Conservation (phyloP, 2,797 vertebrate genomes). For the Lithobates sylvaticus region DNA sequence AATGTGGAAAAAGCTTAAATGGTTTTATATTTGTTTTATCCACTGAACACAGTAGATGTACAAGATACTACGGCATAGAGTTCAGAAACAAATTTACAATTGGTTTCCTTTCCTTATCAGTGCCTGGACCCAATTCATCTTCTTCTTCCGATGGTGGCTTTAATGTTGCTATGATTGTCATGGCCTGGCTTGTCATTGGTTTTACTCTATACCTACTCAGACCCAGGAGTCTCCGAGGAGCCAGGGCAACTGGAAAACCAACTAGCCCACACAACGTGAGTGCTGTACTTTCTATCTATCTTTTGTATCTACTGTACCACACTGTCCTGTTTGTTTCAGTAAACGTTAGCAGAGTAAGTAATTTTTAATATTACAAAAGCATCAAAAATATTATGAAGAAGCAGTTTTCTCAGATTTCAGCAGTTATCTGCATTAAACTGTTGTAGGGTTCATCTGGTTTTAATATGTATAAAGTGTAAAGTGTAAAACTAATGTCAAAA, state of each 20-base stretch:
- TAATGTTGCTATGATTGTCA: slow-evolving; percentile 89
- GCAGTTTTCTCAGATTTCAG: no score
- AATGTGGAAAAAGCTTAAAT: background rate
- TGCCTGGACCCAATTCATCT: slow-evolving; percentile 86
- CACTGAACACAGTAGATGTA: background rate
- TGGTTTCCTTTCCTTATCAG: slow-evolving; percentile 71
- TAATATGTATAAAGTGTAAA: no score
- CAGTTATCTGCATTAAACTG: no score
- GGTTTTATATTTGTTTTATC: background rate
- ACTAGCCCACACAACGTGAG: slow-evolving; percentile 85
- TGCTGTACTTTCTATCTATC: slow-evolving; percentile 42
- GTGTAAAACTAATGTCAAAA: no score
- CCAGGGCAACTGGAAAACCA: slow-evolving; percentile 81
- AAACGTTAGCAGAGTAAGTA: no score
- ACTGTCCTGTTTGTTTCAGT: no score
- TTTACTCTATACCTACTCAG: slow-evolving; percentile 91
- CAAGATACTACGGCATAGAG: background rate
- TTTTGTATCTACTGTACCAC: background rate
- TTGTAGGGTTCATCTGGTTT: no score
- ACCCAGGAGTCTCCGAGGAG: slow-evolving; percentile 87
- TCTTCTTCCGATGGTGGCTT: slow-evolving; percentile 80
- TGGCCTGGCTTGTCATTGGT: slow-evolving; percentile 92
- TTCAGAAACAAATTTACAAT: background rate
- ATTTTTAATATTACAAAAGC: no score
- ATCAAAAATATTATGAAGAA: no score